These are phyloP conservation scores for Scytalopus superciliaris DNA, from an alignment of 2,113 vertebrate genomes.

Conservation along the genomic window DNA sequence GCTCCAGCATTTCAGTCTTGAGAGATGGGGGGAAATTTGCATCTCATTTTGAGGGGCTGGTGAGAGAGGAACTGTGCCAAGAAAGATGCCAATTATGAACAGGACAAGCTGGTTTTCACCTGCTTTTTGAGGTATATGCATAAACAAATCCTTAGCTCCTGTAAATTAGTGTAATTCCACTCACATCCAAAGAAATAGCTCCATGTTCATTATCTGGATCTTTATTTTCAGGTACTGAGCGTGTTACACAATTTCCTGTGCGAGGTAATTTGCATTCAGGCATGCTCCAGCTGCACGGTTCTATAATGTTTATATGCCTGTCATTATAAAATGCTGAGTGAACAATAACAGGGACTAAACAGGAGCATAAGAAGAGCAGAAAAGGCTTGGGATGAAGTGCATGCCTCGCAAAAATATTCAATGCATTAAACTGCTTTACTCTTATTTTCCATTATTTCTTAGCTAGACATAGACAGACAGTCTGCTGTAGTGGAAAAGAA, in stretches of 20 bases:
- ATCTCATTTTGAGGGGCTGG: neutral
- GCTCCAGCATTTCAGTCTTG: neutral
- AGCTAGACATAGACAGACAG: neutral
- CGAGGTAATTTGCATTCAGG: neutral
- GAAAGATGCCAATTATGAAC: neutral
- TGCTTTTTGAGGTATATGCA: neutral
- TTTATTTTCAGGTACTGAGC: conserved; percentile 35
- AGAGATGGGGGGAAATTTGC: neutral
- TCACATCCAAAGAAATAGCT: neutral
- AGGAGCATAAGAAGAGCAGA: neutral
- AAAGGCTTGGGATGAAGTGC: neutral
- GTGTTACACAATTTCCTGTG: neutral
- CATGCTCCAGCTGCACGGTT: neutral
- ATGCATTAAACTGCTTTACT: neutral
- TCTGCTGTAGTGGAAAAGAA: neutral
- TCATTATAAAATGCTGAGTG: conserved; percentile 31
- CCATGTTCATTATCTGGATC: conserved; percentile 17
- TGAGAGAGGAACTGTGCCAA: neutral
- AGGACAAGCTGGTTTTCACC: neutral
- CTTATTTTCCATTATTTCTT: conserved; percentile 3
- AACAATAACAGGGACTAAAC: conserved; percentile 12
- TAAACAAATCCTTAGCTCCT: conserved; percentile 2
- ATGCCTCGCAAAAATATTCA: neutral
- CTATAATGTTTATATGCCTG: neutral
- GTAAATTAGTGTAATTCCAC: conserved; percentile 3